Percentiles rank a stretch among this genome's conserved stretches.
These are phyloP conservation scores for Drosophila kanapiae DNA, from an alignment of 1,140 invertebrate genomes.

Conservation along the genomic window DNA sequence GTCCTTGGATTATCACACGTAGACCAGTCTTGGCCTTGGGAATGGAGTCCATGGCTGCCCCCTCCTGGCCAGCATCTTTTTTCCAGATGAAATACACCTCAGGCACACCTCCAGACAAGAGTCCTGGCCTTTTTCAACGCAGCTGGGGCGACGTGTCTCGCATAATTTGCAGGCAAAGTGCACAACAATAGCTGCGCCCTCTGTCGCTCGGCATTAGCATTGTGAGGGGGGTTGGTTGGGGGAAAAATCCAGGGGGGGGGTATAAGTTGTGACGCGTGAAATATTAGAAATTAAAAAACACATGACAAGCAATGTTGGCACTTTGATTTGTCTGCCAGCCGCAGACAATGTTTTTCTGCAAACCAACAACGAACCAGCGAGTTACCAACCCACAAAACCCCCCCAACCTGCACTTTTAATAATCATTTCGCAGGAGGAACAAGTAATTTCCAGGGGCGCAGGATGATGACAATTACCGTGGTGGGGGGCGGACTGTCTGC, in stretches of 20 bases:
- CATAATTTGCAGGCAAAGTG: constrained; percentile 80
- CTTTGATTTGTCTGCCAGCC: constrained; percentile 77
- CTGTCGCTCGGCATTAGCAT: constrained; percentile 43
- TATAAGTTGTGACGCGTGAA: constrained; percentile 62
- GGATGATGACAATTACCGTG: not conserved
- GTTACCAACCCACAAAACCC: not conserved
- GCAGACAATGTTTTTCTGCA: constrained; percentile 44
- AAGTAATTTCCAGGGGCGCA: constrained; percentile 4
- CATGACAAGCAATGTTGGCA: constrained; percentile 71
- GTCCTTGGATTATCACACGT: constrained; percentile 71
- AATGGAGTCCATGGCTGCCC: constrained; percentile 5
- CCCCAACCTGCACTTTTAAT: constrained; percentile 54
- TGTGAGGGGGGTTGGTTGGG: not conserved
- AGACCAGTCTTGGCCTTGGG: constrained; percentile 23
- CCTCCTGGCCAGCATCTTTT: constrained; percentile 15
- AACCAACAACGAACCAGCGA: constrained; percentile 1
- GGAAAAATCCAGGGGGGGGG: not conserved
- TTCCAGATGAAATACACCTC: constrained; percentile 57
- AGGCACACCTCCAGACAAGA: constrained; percentile 65
- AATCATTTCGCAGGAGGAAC: constrained; percentile 52
- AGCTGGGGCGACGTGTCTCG: constrained; percentile 65
- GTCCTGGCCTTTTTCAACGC: constrained; percentile 21
- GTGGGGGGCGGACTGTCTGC: constrained; percentile 1
- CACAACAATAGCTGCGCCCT: constrained; percentile 70
- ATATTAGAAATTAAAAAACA: constrained; percentile 84